Percentiles rank a stretch among this genome's conserved stretches.
Conservation (phyloP, 2,113 vertebrate genomes). For the Lagenorhynchus albirostris region DNA sequence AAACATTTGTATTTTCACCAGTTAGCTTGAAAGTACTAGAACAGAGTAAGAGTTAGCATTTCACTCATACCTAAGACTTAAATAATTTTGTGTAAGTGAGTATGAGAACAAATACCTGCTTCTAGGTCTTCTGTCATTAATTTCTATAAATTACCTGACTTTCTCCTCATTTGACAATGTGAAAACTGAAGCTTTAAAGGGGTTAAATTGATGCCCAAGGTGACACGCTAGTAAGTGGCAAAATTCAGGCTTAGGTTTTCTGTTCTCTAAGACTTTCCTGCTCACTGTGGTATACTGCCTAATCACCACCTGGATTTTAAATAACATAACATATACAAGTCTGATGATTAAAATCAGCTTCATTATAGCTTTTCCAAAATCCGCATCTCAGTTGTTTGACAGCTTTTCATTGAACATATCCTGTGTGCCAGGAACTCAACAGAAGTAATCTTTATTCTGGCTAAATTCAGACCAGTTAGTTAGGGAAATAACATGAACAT, state of each 20-base stretch:
- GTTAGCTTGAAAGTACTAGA: neutral
- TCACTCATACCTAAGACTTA: neutral
- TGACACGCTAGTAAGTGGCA: neutral
- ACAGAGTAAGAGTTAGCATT: neutral
- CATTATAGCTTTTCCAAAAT: slow-evolving; percentile 29
- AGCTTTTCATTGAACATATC: neutral
- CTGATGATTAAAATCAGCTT: neutral
- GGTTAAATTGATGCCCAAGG: no score
- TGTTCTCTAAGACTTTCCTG: neutral
- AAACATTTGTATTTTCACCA: neutral
- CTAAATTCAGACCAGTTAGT: neutral
- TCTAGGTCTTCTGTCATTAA: neutral
- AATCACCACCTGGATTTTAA: slow-evolving; percentile 23
- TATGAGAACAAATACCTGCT: neutral
- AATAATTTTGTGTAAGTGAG: neutral
- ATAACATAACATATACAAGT: neutral
- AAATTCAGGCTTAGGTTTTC: neutral
- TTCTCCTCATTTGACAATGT: neutral
- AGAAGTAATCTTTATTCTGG: neutral
- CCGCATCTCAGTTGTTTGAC: neutral
- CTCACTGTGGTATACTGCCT: neutral
- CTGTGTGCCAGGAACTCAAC: neutral
- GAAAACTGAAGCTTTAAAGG: neutral
- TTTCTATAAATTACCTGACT: neutral
- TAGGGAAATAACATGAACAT: neutral